Evolutionary conservation across 30 jellyfish, hydroid and myxozoan species (phyloP).

Genomic region (Pseudorhiza aurosa): DNA sequence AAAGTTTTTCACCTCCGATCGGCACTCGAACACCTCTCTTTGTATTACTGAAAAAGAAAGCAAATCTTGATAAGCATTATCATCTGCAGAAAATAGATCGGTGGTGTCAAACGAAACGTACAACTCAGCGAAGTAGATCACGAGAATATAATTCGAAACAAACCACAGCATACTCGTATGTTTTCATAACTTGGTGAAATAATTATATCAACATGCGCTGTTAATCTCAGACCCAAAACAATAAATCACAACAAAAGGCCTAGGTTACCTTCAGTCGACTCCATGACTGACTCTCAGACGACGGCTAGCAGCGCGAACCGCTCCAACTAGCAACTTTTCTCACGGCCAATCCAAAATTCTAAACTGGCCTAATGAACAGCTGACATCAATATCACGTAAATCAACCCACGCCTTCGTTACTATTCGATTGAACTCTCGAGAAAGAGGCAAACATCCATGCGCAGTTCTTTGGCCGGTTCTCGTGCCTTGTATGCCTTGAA

Average conservation of each 20-base stretch:
- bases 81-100: background rate
- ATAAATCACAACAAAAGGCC: background rate
- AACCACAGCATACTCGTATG: too few relatives aligned
- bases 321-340: background rate
- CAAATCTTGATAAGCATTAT: background rate
- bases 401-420: constrained; percentile 21
- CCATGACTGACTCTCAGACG: too few relatives aligned
- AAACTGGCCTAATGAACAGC: background rate
- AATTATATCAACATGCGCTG: background rate
- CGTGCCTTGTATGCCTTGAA: too few relatives aligned
- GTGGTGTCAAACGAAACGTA: background rate
- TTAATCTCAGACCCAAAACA: background rate
- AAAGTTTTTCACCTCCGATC: constrained; percentile 83
- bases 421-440: too few relatives aligned
- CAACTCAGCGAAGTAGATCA: background rate
- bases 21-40: constrained; percentile 57
- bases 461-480: too few relatives aligned
- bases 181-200: too few relatives aligned
- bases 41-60: constrained; percentile 47
- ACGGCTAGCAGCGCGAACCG: too few relatives aligned
- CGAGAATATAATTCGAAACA: too few relatives aligned
- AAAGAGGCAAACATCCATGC: too few relatives aligned
- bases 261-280: background rate
- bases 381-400: background rate
- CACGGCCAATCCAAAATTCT: background rate